Evolutionary conservation across 2,113 vertebrate species (phyloP), one percentile per base, ranked within the genome.

Genomic region (Blennius ocellaris): DNA sequence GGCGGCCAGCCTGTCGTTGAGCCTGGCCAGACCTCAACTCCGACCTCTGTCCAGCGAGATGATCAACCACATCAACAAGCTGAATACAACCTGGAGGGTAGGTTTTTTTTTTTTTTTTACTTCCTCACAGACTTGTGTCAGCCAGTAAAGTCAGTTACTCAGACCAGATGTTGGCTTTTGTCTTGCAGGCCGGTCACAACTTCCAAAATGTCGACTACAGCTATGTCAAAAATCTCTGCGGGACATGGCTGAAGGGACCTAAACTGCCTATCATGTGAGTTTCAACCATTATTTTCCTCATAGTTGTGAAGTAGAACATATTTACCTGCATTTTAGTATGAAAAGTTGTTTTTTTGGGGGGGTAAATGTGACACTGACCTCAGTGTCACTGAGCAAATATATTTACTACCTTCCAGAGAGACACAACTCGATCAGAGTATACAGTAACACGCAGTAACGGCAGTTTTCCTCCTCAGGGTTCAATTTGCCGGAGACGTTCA

Each of bases 1-100:
- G 66, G 85, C 96, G 83, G 87, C 89, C 48, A 89, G 84, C 53
- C 86, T 95, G 0, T 65, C 93, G 0, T 57, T 77, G 7, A 93
- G 94, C 76, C 86, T 90, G 86, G 93, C 89, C 56, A 1, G 89
- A 40, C 93, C 93, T 2, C 65, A 21, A 39, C 87, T 96, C 11
- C 73, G 85, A 3, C 92, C 94, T 0, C 88, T 97, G 75, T 97
- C 96, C 0, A 81, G 40, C 0, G 96, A 97, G 15, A 89, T 98
- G 94, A 87, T 98, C 76, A 94, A 95, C 89, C 95, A 94, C 56
- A 92, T 99, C 83, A 99, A 99, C 82, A 96, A 97, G 49, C 74
- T 90, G 15, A 99, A 99, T 90, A 95, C 95, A 2, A 97, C 97
- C 1, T 99, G 97, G 97, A 94, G 84, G 94, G 97, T 98, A 81